Evolutionary conservation across 23 tunicate species (phyloP), one percentile per base, ranked within the genome.

Genomic region (Halocynthia roretzi): DNA sequence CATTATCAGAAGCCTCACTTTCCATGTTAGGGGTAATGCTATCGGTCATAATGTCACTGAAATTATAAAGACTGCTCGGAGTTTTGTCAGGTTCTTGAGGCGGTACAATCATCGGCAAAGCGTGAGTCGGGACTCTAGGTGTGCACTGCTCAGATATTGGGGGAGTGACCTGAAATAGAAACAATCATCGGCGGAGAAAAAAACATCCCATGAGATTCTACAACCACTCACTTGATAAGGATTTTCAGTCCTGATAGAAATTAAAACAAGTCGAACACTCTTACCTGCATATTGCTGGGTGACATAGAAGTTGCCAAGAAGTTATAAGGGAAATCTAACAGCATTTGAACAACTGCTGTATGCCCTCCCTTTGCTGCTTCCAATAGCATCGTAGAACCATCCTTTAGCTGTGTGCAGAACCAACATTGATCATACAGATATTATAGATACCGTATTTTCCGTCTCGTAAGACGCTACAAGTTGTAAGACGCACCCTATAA

Each of bases 341-440:
- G 83, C 54, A 82, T 71, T 63, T 80, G 84, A 56, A 96, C 99
- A 22, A 96, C 87, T 22, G 67, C 62, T 10, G 86, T 80, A 72
- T 96, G 96, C 40, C 99, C 99, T 12, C 94, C 94, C 67, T 83
- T 85, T 51, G 93, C 72, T 0, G 99, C 96, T 80, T 96, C 99
- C 58, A 96, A 56, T 31, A 96, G 51, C 86, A 96, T 74, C 15
- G 83, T 96, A 8, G 99, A 96, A 15, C 88, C 93, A 76, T 96
- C 99, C 76, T 96, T 96, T 52, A 96, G 75, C 93, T 96, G 44
- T 31, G 44, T 31, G 44, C 44, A 31, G 44, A 31, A 31, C 44
- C 44, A 31, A 31, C 44, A 31, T 31, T 31, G 44, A 31, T 31
- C 44, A 31, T 31, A 4, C 44, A 31, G 44, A 31, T 31, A 31